Conservation (phyloP, 2,888 invertebrate genomes). For the Trichogramma evanescens region DNA sequence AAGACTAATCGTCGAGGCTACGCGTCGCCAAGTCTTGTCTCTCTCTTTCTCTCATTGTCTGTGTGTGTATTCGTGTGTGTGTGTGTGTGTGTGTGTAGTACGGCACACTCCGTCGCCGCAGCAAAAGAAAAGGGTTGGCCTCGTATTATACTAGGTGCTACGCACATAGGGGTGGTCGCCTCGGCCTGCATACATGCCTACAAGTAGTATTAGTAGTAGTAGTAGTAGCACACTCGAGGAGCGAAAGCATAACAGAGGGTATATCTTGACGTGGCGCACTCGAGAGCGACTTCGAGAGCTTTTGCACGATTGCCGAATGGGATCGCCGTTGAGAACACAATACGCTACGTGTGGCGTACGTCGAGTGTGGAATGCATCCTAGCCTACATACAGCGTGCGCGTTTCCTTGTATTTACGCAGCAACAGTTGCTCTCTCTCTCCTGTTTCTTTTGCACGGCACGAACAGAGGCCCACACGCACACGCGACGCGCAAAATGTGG, state of each 20-base stretch:
- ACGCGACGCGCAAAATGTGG: no score
- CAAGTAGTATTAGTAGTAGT: no score
- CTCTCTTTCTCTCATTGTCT: no score
- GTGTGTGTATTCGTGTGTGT: no score
- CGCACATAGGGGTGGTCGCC: no score
- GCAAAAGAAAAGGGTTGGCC: conserved; percentile 17
- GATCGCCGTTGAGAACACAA: conserved; percentile 37
- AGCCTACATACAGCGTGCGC: conserved; percentile 14
- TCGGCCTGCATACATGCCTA: no score
- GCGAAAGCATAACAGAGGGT: conserved; percentile 25
- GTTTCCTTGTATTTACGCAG: neutral
- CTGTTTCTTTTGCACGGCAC: no score
- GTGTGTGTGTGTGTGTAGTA: no score
- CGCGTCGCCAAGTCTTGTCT: conserved; percentile 22
- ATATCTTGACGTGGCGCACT: conserved; percentile 18
- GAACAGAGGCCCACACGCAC: no score
- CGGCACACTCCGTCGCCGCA: neutral
- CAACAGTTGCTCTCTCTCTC: no score
- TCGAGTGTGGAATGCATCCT: conserved; percentile 23
- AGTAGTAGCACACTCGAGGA: conserved; percentile 29
- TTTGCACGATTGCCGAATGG: conserved; percentile 38
- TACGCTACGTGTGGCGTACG: conserved; percentile 21
- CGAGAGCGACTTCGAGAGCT: neutral
- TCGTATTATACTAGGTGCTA: no score
- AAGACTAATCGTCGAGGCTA: conserved; percentile 39